Percentiles rank a stretch among this genome's conserved stretches.
Conservation (phyloP, 2,888 invertebrate genomes). For the Oscheius sp. region DNA sequence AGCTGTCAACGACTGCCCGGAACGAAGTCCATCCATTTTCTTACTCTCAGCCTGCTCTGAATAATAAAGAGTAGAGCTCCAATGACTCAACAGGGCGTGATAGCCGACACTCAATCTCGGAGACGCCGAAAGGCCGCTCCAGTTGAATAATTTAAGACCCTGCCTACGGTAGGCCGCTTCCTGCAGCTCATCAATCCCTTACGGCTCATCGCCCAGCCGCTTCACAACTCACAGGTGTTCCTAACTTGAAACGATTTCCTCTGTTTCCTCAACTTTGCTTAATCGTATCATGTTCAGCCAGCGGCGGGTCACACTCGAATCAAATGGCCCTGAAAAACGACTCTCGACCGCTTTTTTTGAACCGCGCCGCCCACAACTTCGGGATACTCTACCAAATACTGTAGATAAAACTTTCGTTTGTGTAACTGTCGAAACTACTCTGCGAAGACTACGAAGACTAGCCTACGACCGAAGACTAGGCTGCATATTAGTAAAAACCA, state of each 20-base stretch:
- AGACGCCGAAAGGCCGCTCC: conserved; percentile 28
- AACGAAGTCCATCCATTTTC: not conserved
- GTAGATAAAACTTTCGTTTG: too few relatives aligned
- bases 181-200: conserved; percentile 34
- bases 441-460: too few relatives aligned
- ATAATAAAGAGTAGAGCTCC: conserved; percentile 12
- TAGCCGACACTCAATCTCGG: conserved; percentile 34
- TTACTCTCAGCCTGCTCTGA: not conserved
- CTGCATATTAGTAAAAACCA: too few relatives aligned
- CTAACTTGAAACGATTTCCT: not conserved
- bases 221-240: not conserved
- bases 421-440: too few relatives aligned
- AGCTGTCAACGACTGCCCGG: conserved; percentile 4
- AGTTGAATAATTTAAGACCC: conserved; percentile 18
- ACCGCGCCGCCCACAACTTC: conserved; percentile 2
- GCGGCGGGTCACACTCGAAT: conserved; percentile 3
- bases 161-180: conserved; percentile 32
- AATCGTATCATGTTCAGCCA: not conserved
- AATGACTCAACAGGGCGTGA: conserved; percentile 32
- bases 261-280: not conserved
- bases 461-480: too few relatives aligned
- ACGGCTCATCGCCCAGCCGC: conserved; percentile 26
- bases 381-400: too few relatives aligned
- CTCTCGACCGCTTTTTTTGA: conserved; percentile 15
- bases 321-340: conserved; percentile 26